Percentiles rank a stretch among this genome's conserved stretches.
These are phyloP conservation scores for Tarsius wallacei DNA, from an alignment of 2,797 vertebrate species.

Conservation along the genomic window DNA sequence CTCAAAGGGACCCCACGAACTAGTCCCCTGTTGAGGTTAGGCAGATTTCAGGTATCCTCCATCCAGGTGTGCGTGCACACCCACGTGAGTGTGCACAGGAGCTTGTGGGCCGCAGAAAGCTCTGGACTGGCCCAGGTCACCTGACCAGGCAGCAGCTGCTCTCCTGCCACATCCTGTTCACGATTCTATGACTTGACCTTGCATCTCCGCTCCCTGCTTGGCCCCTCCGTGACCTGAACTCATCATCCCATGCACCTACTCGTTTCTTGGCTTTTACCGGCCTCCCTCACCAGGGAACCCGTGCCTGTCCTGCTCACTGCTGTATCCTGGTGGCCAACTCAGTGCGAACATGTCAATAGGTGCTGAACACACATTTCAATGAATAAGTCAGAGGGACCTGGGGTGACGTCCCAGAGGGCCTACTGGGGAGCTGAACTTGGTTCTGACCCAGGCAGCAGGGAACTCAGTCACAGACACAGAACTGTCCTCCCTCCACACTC, in stretches of 20 bases:
- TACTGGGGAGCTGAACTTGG: not conserved
- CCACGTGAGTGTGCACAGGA: not conserved
- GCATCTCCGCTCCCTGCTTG: not conserved
- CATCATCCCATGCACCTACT: too few species aligned
- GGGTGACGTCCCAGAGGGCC: not conserved
- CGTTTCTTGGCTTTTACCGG: not conserved
- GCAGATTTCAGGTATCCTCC: not conserved
- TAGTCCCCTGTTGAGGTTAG: not conserved
- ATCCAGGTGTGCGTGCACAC: accelerated
- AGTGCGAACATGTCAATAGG: not conserved
- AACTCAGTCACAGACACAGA: not conserved
- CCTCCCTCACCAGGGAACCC: not conserved
- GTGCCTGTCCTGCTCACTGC: not conserved
- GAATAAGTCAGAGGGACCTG: not conserved
- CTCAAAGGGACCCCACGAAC: not conserved
- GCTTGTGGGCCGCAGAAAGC: not conserved
- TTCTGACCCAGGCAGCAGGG: not conserved
- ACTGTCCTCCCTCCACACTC: not conserved
- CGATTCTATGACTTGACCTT: not conserved
- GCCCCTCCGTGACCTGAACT: not conserved
- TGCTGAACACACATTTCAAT: not conserved
- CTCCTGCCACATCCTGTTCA: not conserved
- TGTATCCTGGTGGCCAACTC: not conserved
- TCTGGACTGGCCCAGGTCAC: not conserved
- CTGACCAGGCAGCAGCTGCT: too few species aligned